A percentile compares a stretch with the other conserved stretches of the same genome.
These are phyloP conservation scores for Achlya flavicornis DNA, from an alignment of 2,888 invertebrate genomes.

Conservation along the genomic window DNA sequence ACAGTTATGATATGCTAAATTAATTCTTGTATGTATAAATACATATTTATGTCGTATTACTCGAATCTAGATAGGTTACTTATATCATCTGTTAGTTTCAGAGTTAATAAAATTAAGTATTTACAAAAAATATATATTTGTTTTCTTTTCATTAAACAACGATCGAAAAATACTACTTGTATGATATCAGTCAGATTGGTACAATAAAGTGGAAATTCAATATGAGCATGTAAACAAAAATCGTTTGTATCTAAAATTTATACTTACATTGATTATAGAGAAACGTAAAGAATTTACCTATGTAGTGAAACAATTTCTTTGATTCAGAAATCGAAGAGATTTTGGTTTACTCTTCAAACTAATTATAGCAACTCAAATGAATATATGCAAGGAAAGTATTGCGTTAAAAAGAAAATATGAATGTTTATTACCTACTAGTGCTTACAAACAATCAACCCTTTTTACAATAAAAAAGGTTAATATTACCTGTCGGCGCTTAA, in stretches of 20 bases:
- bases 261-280: too few species aligned
- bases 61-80: conserved; percentile 82
- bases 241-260: too few species aligned
- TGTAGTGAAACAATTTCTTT: too few species aligned
- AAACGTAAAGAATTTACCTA: too few species aligned
- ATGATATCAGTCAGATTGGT: background rate
- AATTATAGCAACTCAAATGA: background rate
- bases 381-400: background rate
- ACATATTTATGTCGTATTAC: conserved; percentile 71
- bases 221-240: too few species aligned
- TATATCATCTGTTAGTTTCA: conserved; percentile 83
- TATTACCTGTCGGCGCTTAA: conserved; percentile 31
- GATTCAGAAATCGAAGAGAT: too few species aligned
- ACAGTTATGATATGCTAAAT: conserved; percentile 63
- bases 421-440: background rate
- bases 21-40: conserved; percentile 78
- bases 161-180: background rate
- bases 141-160: conserved; percentile 44
- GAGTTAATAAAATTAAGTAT: conserved; percentile 83
- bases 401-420: background rate
- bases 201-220: too few species aligned
- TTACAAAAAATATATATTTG: conserved; percentile 69
- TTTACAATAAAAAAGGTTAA: conserved; percentile 19
- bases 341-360: too few species aligned
- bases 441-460: conserved; percentile 41